These are phyloP conservation scores for Grapholita molesta DNA, from an alignment of 1,140 invertebrate species.

Conservation along the genomic window DNA sequence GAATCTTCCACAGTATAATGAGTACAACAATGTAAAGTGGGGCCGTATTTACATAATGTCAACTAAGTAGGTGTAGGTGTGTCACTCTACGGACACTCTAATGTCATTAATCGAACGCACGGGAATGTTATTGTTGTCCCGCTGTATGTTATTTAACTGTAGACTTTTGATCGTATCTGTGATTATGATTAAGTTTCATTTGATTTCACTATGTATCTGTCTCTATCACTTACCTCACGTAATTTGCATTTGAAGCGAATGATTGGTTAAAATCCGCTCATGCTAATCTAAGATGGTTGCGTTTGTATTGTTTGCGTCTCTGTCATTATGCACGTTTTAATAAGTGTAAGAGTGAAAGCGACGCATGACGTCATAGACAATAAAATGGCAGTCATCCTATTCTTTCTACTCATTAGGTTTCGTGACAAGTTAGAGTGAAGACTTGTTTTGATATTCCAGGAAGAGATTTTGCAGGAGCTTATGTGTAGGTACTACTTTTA, in stretches of 20 bases:
- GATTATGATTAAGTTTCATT: conserved; percentile 34
- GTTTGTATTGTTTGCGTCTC: too few species aligned
- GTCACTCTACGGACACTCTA: conserved; percentile 55
- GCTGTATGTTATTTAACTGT: conserved; percentile 58
- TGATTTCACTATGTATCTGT: not conserved
- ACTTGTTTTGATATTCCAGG: too few species aligned
- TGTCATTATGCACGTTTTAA: too few species aligned
- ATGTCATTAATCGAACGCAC: conserved; percentile 69
- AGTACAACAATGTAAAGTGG: conserved; percentile 72
- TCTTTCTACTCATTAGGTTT: too few species aligned
- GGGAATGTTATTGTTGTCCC: conserved; percentile 67
- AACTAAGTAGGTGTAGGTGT: conserved; percentile 75
- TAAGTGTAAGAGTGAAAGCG: too few species aligned
- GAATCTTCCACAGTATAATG: conserved; percentile 73
- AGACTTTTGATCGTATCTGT: conserved; percentile 34
- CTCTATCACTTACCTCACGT: conserved; percentile 22
- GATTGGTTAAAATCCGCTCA: not conserved
- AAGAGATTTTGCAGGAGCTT: too few species aligned
- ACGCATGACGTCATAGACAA: too few species aligned
- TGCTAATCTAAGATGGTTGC: too few species aligned
- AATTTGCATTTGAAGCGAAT: not conserved
- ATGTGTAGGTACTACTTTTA: too few species aligned
- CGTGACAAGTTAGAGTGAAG: too few species aligned
- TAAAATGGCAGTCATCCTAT: too few species aligned
- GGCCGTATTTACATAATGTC: conserved; percentile 75